These are phyloP conservation scores for Patella pellucida DNA, from an alignment of 2,888 invertebrate species.

Conservation along the genomic window DNA sequence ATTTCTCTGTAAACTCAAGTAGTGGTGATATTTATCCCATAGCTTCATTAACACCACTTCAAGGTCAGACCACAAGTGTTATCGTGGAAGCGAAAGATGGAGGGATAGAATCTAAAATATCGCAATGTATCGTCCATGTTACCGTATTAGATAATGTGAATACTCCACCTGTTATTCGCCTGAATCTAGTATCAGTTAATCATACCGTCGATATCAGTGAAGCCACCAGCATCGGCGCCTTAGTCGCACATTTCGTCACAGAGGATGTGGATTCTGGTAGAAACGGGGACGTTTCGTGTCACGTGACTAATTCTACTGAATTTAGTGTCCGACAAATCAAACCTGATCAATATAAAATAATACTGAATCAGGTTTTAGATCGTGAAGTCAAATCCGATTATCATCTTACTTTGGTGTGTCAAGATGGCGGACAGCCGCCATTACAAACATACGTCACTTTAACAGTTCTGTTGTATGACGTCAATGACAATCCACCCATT, in stretches of 20 bases:
- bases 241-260: not conserved
- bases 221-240: not conserved
- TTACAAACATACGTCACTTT: not conserved
- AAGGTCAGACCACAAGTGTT: not conserved
- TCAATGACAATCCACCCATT: not conserved
- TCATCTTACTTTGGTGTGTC: not conserved
- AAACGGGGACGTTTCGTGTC: not conserved
- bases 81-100: not conserved
- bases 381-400: not conserved
- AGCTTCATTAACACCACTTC: not conserved
- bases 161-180: not conserved
- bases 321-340: not conserved
- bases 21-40: not conserved
- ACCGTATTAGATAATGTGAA: not conserved
- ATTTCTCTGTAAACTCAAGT: not conserved
- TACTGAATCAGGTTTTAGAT: not conserved
- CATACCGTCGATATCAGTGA: not conserved
- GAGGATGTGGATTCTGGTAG: not conserved
- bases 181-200: not conserved
- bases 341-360: not conserved
- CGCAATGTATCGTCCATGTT: not conserved
- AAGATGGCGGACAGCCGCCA: constrained; percentile 5
- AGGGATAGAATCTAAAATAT: not conserved
- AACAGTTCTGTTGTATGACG: not conserved
- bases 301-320: not conserved